Evolutionary conservation across 2,888 invertebrate species (phyloP), one percentile per base, ranked within the genome.

Genomic region (Drosophila helvetica): DNA sequence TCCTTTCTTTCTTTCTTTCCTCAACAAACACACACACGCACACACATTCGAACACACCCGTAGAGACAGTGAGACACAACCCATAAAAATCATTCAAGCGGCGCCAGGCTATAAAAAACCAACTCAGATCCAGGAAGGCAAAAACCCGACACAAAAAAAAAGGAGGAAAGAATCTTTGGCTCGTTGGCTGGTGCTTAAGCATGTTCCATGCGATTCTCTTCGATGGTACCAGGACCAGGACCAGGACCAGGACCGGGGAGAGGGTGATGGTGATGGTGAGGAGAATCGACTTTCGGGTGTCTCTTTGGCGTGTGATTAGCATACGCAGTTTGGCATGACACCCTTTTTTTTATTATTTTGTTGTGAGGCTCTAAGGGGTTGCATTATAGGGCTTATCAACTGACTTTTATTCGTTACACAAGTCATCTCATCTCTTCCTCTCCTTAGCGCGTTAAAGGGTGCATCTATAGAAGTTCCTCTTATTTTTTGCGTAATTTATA

Each of bases 41-140:
- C 22, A 22, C 33, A 33, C 33, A 33, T 12, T 33, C 33, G 12
- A 33, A 33, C 33, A 38, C 15, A 38, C 33, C 33, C 33, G 15
- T 2, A 38, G 33, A 38, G 15, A 38, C 67, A 67, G 56, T 57
- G 70, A 66, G 57, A 66, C 65, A 65, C 71, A 71, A 62, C 73
- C 75, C 86, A 89, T 90, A 88, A 89, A 90, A 90, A 88, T 90
- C 90, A 89, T 88, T 90, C 77, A 82, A 86, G 80, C 88, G 85
- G 79, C 79, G 78, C 81, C 80, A 76, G 77, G 77, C 79, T 65
- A 84, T 83, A 86, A 83, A 82, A 80, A 82, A 74, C 77, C 81
- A 27, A 66, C 66, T 81, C 75, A 84, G 79, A 78, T 80, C 80
- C 79, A 84, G 84, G 79, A 80, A 80, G 75, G 65, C 74, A 71